Base-by-base conservation (phyloP, 2,888 invertebrate species). In the Lasius fuliginosus region DNA sequence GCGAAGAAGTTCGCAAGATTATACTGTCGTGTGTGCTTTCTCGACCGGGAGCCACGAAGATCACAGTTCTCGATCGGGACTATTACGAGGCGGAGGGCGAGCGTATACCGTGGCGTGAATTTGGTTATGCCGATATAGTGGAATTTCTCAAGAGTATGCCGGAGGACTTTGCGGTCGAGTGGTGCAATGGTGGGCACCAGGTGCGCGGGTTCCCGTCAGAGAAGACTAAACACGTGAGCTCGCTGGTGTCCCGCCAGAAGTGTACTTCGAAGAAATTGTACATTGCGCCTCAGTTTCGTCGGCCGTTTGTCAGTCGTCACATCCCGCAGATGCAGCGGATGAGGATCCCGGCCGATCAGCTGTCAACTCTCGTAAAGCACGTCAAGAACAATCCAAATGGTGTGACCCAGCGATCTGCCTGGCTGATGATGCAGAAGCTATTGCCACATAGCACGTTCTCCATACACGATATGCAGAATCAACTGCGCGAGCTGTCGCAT, bases 181-280 rank as follows among this genome's bases (percentile, higher is more conserved):
- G 42, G 2, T 4, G 0, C 5, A 40, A 86, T 11, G 84, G 84
- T 1, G 18, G 1, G 2, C 12, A 83, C 40, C 75, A 84, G 2
- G 86, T 91, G 1, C 83, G 77, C 49, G 92, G 90, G 2, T 81
- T 92, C 0, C 83, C 91, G 0, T 86, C 91, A 0, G 90, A 92
- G 4, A 92, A 91, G 23, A 86, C 90, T 0, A 85, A 84, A 18
- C 94, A 94, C n/a, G 79, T 94, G 1, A 90, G 88, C 67, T 82
- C 87, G 0, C 79, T 94, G 9, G 91, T 94, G 0, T 67, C 86
- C 0, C 83, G 87, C 4, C 94, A 94, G 65, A 93, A 85, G 46
- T 0, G 64, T 15, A 4, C 62, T 30, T 1, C 27, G 8, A 77
- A 8, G 3, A 74, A 12, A 36, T 23, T 23, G 23, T n/a, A 33